These are phyloP conservation scores for Tenrec ecaudatus DNA, from an alignment of 2,113 vertebrate genomes.

Conservation along the genomic window DNA sequence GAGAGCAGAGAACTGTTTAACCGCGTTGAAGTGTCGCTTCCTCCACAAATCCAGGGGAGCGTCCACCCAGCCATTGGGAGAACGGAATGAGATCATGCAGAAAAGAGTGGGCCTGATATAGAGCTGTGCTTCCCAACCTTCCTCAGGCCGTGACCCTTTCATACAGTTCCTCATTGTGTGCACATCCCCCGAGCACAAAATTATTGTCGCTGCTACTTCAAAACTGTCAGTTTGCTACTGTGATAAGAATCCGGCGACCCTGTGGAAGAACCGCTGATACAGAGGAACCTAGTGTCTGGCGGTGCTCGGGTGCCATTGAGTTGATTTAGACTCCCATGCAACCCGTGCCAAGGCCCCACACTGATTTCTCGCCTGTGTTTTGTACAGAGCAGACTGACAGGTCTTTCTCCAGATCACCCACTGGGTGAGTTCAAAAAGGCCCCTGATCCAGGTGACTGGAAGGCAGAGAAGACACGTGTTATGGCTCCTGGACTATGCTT, in stretches of 20 bases:
- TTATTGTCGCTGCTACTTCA: no score
- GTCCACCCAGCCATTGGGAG: neutral
- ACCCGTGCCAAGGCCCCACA: neutral
- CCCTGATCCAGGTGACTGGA: no score
- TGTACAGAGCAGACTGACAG: neutral
- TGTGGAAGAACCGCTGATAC: no score
- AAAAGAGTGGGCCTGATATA: no score
- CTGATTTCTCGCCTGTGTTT: neutral
- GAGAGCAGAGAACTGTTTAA: neutral
- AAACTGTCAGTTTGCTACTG: no score
- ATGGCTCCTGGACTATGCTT: neutral
- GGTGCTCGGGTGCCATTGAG: neutral
- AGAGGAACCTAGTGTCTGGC: neutral
- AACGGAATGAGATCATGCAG: neutral
- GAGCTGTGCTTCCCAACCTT: no score
- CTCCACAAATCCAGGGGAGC: neutral
- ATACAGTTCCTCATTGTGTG: no score
- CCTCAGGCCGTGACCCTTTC: no score
- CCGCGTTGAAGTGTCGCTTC: neutral
- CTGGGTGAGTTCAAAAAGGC: neutral
- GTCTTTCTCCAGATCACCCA: neutral
- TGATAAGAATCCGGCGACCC: no score
- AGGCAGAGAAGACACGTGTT: neutral
- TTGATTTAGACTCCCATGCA: neutral
- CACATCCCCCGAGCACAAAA: no score